Evolutionary conservation across 2,113 vertebrate species (phyloP), one percentile per base, ranked within the genome.

Genomic region (Sciurus niger): DNA sequence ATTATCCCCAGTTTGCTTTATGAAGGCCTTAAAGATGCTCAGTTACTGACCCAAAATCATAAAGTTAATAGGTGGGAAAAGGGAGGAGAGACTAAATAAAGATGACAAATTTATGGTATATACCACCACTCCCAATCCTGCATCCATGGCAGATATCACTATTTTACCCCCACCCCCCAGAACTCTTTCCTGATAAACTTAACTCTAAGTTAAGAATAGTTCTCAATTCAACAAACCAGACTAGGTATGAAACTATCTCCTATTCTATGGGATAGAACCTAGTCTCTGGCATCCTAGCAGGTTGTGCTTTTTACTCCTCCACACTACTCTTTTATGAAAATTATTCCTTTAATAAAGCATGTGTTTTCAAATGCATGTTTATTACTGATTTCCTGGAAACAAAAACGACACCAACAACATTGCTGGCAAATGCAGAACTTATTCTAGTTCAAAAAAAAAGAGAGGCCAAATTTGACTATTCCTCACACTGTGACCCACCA

Each of bases 261-360:
- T 70, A 17, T 90, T 87, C 37, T 84, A 8, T 86, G 91, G 80
- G 13, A 4, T 67, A 83, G 20, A 89, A 74, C 40, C 12, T 82
- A 67, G 24, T 37, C 40, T 95, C 67, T 43, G 28, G 24, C 51
- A 53, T 95, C n/a, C 74, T 77, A 43, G 4, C 46, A 4, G 16
- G 32, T 6, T 73, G 0, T 94, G 74, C 60, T 85, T 82, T 67
- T 40, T 92, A 63, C 30, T 90, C 43, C n/a, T 74, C 53, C 30
- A 46, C 6, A 67, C 22, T 79, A 43, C 28, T 17, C 37, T 92
- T 84, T 95, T 79, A 20, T 85, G 93, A 68, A 73, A 78, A 86
- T 65, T 84, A 90, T 63, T 82, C 82, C 46, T 79, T 86, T 94
- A 94, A 80, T 95, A 78, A 93, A 83, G 68, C 92, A 70, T 28